Conservation (phyloP, 92 coral and sea anemone species). For the Anthopleura xanthogrammica region DNA sequence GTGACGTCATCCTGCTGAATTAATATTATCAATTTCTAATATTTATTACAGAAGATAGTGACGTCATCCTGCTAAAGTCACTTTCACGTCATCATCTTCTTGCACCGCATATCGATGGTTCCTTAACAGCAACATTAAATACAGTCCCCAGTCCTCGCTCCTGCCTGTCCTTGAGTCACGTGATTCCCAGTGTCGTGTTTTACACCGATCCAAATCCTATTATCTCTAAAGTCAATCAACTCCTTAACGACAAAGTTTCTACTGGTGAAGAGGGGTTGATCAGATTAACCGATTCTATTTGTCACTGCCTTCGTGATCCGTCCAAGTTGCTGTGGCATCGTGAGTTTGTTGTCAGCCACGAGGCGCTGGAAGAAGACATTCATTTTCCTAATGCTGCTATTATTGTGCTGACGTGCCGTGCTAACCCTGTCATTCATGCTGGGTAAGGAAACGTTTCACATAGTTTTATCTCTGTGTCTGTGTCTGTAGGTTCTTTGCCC, state of each 20-base stretch:
- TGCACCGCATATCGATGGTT: slow-evolving; percentile 74
- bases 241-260: slow-evolving; percentile 36
- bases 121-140: slow-evolving; percentile 47
- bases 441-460: slow-evolving; percentile 53
- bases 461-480: too few relatives aligned
- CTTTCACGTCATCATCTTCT: slow-evolving; percentile 64
- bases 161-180: slow-evolving; percentile 60
- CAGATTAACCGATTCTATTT: slow-evolving; percentile 49
- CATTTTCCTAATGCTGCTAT: slow-evolving; percentile 67
- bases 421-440: slow-evolving; percentile 57
- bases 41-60: slow-evolving; percentile 15
- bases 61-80: slow-evolving; percentile 41
- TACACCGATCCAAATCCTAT: slow-evolving; percentile 55
- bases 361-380: slow-evolving; percentile 63
- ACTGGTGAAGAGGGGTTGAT: slow-evolving; percentile 55
- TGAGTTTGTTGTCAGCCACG: slow-evolving; percentile 58
- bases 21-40: not conserved
- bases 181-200: slow-evolving; percentile 77
- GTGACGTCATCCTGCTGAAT: slow-evolving; percentile 43
- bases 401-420: slow-evolving; percentile 78
- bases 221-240: slow-evolving; percentile 41
- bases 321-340: slow-evolving; percentile 37
- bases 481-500: too few relatives aligned
- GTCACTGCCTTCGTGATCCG: slow-evolving; percentile 55
- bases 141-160: slow-evolving; percentile 71